Evolutionary conservation across 2,888 invertebrate species (phyloP).

Genomic region (Saturnia japonica): DNA sequence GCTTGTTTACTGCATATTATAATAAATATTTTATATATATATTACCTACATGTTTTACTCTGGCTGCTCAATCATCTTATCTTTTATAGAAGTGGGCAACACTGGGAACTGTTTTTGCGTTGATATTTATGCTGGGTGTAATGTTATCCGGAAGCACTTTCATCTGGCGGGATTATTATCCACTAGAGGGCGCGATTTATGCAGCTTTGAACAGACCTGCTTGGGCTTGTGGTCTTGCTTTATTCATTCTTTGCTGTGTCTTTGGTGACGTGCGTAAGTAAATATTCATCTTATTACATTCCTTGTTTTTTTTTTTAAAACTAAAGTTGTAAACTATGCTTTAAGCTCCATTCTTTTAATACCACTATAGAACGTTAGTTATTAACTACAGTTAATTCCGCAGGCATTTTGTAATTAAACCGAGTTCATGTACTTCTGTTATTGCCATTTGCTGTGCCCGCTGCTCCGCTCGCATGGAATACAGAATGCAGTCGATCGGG

Average conservation of each 20-base stretch:
- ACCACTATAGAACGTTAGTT: too few relatives aligned
- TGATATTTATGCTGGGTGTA: conserved; percentile 68
- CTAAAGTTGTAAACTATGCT: too few relatives aligned
- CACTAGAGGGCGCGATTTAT: conserved; percentile 78
- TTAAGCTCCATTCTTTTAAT: too few relatives aligned
- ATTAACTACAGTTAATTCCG: too few relatives aligned
- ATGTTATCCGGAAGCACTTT: conserved; percentile 77
- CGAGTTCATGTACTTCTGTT: too few relatives aligned
- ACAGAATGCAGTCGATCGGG: too few relatives aligned
- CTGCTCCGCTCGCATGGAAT: too few relatives aligned
- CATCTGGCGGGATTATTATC: conserved; percentile 75
- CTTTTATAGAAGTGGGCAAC: conserved; percentile 74
- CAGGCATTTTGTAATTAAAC: too few relatives aligned
- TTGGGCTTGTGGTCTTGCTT: conserved; percentile 77
- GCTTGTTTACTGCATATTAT: too few relatives aligned
- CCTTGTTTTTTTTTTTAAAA: too few relatives aligned
- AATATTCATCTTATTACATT: background rate
- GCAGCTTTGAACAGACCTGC: conserved; percentile 80
- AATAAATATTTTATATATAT: too few relatives aligned
- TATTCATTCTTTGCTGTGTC: conserved; percentile 76
- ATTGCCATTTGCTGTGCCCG: too few relatives aligned
- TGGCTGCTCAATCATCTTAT: background rate
- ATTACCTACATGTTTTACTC: background rate
- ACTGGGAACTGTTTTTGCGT: conserved; percentile 59
- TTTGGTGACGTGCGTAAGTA: conserved; percentile 80